Conservation (phyloP, 2,888 invertebrate genomes). For the Tubulanus polymorphus region DNA sequence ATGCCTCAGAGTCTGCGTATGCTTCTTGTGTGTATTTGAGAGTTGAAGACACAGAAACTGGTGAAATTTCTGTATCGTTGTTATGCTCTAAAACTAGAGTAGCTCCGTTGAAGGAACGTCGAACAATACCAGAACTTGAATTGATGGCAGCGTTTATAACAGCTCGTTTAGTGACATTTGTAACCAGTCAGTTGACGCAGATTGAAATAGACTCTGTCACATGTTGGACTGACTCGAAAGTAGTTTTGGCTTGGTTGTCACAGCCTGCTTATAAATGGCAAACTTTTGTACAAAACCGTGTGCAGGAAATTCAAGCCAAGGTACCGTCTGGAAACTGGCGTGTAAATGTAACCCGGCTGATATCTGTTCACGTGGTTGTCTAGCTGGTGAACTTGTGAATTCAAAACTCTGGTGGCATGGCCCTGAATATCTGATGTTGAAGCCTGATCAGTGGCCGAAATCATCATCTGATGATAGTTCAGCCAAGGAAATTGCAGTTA, state of each 20-base stretch:
- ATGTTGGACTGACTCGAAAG: constrained; percentile 2
- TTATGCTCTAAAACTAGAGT: not conserved
- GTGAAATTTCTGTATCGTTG: not conserved
- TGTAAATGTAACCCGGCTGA: not conserved
- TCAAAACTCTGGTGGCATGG: not conserved
- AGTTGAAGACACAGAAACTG: not conserved
- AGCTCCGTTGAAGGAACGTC: not conserved
- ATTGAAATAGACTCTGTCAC: not conserved
- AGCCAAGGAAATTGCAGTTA: not conserved
- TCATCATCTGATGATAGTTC: not conserved
- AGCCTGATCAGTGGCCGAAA: not conserved
- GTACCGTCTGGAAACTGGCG: not conserved
- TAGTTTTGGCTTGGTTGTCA: not conserved
- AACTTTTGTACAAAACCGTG: not conserved
- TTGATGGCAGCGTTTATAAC: not conserved
- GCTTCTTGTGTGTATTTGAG: not conserved
- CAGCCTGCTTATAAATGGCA: not conserved
- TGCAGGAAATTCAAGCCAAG: not conserved
- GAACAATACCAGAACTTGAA: not conserved
- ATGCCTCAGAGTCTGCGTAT: not conserved
- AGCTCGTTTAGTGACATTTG: not conserved
- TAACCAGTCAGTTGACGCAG: not conserved
- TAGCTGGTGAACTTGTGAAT: not conserved
- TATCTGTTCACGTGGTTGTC: not conserved
- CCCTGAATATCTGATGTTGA: not conserved